Evolutionary conservation across 2,797 vertebrate genomes (phyloP), one percentile per base, ranked within the genome.

Genomic region (Eulemur rubriventer): DNA sequence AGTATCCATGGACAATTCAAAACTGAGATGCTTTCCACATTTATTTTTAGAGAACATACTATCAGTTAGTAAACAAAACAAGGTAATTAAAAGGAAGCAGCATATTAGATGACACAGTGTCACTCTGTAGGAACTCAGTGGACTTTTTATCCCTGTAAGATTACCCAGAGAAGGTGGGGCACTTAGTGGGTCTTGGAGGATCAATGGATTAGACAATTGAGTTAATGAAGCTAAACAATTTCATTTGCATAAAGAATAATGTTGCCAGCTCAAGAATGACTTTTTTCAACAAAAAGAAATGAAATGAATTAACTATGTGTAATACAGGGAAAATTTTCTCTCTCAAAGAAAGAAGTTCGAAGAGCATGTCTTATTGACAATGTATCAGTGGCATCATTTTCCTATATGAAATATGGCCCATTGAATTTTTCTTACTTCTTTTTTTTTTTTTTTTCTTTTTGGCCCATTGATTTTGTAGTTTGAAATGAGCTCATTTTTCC

Each of bases 401-500:
- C 75, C 67, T 89, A 4, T 86, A 81, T 83, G 59, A 97, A 90
- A 94, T 91, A 95, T 85, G 70, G 33, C 14, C 41, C 30, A 78
- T 28, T 96, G 38, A 95, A 83, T 96, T 97, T 96, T 92, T 80
- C 73, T 94, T 93, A 46, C 33, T 35, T 12, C 20, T 41, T 14
- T 8, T 52, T 78, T 41, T 14, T 8, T 52, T 78, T 41, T 43
- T 26, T 55, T 89, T 46, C 50, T 89, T 80, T 87, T 89, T 86
- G 6, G 69, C 14, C 17, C 61, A 82, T 97, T 95, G 72, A 94
- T 67, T 90, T 96, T 76, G 72, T 67, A 78, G 33, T 20, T 87
- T 94, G 83, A 96, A 96, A 96, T 95, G 33, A 89, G 24, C 35
- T 96, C 11, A 70, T 94, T 96, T 97, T 89, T 55, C 12, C 70